Base-by-base conservation (phyloP, 2,888 invertebrate genomes). In the Cylloceria caligata region DNA sequence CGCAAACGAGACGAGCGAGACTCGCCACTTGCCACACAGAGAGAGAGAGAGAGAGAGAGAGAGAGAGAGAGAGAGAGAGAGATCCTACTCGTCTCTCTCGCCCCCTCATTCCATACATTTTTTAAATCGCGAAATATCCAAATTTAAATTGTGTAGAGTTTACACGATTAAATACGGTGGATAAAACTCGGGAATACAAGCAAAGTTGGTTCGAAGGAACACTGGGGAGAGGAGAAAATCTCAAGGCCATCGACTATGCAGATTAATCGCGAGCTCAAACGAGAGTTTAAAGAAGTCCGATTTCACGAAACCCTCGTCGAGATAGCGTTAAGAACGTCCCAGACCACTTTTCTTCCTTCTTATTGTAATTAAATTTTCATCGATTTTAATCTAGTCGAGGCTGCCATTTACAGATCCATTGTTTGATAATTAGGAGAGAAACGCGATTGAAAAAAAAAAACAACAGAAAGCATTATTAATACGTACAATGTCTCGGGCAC, bases 181-280 rank as follows among this genome's bases (percentile, higher is more conserved):
- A 49, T 16, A 11, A 57, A n/a, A 75, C 11, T 19, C 34, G 55
- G 16, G 19, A 42, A 42, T 42, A 39, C 24, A 45, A 39, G 16
- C 57, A 7, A 16, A 60, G 19, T 1, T 5, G 16, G 34, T 0
- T 9, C 36, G 60, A 34, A 16, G 21, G 7, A 16, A 24, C 11
- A 21, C 24, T 19, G 34, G 16, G 45, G 21, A 16, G 55, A 0
- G 39, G 42, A n/a, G 16, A 39, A 21, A 52, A 73, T 73, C 79
- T 73, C 79, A 79, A 79, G 79, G 79, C 67, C 79, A 79, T 73
- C 79, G 67, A 21, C 79, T 79, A 79, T 79, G 79, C 79, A 79
- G 73, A 79, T 79, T 79, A 42, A 73, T 24, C 45, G n/a, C 73
- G 79, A 42, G 78, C 71, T 72, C 79, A 55, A 62, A 34, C 69